phyloP scores from a whole-genome alignment of 1,140 invertebrate genomes.

The Drosophila ficusphila region DNA sequence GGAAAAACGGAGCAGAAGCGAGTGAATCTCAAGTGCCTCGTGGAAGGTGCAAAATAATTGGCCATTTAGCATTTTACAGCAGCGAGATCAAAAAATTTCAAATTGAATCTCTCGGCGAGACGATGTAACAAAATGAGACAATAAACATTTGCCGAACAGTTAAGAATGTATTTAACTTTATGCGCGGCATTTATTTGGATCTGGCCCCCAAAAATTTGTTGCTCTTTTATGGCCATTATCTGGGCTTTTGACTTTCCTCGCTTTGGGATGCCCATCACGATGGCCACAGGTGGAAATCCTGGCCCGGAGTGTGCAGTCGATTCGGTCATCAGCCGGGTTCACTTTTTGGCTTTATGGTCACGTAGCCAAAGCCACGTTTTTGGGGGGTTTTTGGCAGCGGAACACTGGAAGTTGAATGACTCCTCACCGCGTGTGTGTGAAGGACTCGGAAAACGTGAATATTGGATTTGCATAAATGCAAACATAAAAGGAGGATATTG shows the following conservation, averaged over 20 bases:
- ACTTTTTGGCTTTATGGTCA: slow-evolving; percentile 70
- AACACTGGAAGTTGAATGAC: slow-evolving; percentile 49
- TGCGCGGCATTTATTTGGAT: slow-evolving; percentile 19
- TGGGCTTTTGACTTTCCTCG: slow-evolving; percentile 6
- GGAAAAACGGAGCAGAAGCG: not conserved
- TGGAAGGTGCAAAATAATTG: slow-evolving; percentile 71
- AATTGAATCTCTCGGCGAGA: slow-evolving; percentile 48
- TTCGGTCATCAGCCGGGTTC: slow-evolving; percentile 52
- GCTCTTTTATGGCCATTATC: slow-evolving; percentile 49
- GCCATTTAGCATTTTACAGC: slow-evolving; percentile 70
- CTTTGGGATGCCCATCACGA: slow-evolving; percentile 12
- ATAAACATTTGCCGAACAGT: slow-evolving; percentile 34
- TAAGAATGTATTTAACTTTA: slow-evolving; percentile 54
- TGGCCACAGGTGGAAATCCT: slow-evolving; percentile 65
- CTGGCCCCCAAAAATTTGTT: slow-evolving; percentile 8
- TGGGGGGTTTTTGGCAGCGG: not conserved
- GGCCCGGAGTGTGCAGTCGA: slow-evolving; percentile 7
- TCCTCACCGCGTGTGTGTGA: slow-evolving; percentile 5
- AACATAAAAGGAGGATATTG: slow-evolving; percentile 29
- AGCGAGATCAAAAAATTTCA: slow-evolving; percentile 36
- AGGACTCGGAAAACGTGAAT: slow-evolving; percentile 9
- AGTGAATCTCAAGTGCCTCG: slow-evolving; percentile 39
- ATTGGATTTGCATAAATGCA: slow-evolving; percentile 42
- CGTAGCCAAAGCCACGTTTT: slow-evolving; percentile 37
- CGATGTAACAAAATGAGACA: not conserved